These are phyloP conservation scores for Rhagium mordax DNA, from an alignment of 2,888 invertebrate genomes.

Conservation along the genomic window DNA sequence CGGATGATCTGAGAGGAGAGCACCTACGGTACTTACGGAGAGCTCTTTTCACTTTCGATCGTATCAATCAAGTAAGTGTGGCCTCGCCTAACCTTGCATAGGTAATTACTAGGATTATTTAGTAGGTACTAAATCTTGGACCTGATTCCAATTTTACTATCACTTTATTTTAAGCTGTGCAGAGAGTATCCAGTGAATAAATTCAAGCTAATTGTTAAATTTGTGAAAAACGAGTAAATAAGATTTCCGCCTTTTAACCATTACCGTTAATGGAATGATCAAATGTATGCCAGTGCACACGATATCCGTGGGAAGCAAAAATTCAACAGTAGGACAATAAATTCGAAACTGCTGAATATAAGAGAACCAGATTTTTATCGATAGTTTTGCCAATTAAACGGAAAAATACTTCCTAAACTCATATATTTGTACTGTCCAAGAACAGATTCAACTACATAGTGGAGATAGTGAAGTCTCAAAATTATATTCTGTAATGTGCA, in stretches of 20 bases:
- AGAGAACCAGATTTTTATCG: no score
- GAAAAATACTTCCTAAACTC: not conserved
- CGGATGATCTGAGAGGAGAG: constrained; percentile 9
- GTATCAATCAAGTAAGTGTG: not conserved
- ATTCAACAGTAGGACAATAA: not conserved
- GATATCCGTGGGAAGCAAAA: not conserved
- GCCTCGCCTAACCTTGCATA: constrained; percentile 5
- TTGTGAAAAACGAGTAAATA: not conserved
- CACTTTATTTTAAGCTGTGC: not conserved
- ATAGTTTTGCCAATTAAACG: not conserved
- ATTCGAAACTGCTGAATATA: no score
- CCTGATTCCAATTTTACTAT: not conserved
- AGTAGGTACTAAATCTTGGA: not conserved
- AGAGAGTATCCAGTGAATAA: not conserved
- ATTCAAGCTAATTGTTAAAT: not conserved
- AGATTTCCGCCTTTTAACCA: not conserved
- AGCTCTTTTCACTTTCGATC: constrained; percentile 22
- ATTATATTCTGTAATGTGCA: no score
- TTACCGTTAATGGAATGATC: not conserved
- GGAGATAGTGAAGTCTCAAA: no score
- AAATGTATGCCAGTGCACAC: not conserved
- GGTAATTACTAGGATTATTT: constrained; percentile 11
- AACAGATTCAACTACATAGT: no score
- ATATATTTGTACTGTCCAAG: not conserved
- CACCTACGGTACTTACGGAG: not conserved